Evolutionary conservation across 2,113 vertebrate genomes (phyloP), one percentile per base, ranked within the genome.

Genomic region (Phrynocephalus versicolor): DNA sequence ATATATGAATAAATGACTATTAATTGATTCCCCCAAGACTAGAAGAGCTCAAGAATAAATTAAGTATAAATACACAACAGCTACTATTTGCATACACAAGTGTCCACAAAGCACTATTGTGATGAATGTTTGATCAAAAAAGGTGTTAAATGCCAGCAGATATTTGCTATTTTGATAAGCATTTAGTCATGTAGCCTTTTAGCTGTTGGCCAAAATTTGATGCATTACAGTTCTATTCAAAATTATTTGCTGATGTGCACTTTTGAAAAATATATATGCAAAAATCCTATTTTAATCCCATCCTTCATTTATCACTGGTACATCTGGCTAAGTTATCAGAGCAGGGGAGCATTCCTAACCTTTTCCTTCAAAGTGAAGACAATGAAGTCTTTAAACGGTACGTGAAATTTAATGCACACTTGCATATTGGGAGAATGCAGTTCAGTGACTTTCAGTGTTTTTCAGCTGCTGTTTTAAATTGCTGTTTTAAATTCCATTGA

Each of bases 401-500:
- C 75, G 19, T 67, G 81, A 89, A 92, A 76, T 84, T 88, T 92
- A 87, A 87, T 80, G 70, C 16, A 74, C 41, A 51, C 65, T 69
- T 55, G 51, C 39, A 80, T 74, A 83, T 85, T 74, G 21, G 64
- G 87, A 90, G 89, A 93, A 81, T 86, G 64, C 7, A 79, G 15
- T 81, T 90, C 62, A 79, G 81, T 81, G 89, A 39, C 76, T 89
- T 88, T 84, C 72, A 77, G 10, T 91, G 58, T 93, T 93, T 86
- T 95, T 93, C 81, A 88, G 90, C 75, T 82, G 84, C 80, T 82
- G 77, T 82, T 93, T 90, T 91, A 94, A 95, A 95, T 93, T 92
- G 91, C 89, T 92, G 33, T 92, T 95, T 95, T 95, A 95, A 93
- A 96, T 96, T 96, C 91, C 90, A 89, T 90, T 84, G 85, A 95